Evolutionary conservation across 2,888 invertebrate species (phyloP).

Genomic region (Anthrax anthrax): DNA sequence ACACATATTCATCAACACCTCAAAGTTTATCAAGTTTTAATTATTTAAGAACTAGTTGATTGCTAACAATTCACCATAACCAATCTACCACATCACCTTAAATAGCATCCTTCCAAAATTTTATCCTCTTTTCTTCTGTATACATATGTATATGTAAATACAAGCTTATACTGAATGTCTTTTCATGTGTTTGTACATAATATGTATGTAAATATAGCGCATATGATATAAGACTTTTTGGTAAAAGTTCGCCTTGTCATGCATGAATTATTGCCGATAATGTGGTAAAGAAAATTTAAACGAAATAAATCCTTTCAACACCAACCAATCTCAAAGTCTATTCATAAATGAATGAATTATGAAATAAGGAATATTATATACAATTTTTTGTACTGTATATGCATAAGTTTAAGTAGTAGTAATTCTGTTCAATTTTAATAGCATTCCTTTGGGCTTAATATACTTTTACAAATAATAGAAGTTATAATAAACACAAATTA

Average conservation of each 20-base stretch:
- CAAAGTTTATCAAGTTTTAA: constrained; percentile 15
- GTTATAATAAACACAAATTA: neutral
- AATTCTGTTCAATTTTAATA: neutral
- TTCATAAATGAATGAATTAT: too few relatives aligned
- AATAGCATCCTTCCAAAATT: too few relatives aligned
- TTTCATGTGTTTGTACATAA: too few relatives aligned
- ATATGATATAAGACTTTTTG: neutral
- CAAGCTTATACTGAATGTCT: too few relatives aligned
- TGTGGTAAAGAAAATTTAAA: constrained; percentile 5
- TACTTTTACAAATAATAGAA: neutral
- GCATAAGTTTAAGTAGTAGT: too few relatives aligned
- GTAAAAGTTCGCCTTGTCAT: constrained; percentile 1
- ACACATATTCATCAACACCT: constrained; percentile 15
- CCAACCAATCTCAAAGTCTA: neutral
- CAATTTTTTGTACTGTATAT: too few relatives aligned
- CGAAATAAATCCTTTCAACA: neutral
- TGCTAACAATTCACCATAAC: constrained; percentile 5
- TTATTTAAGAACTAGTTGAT: constrained; percentile 14
- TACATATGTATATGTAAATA: neutral
- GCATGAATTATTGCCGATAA: constrained; percentile 13
- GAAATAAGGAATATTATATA: too few relatives aligned
- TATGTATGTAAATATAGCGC: too few relatives aligned
- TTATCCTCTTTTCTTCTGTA: too few relatives aligned
- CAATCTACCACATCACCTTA: neutral
- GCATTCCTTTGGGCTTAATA: neutral